phyloP scores from a whole-genome alignment of 2,888 invertebrate genomes.

The Oxycera nigricornis region DNA sequence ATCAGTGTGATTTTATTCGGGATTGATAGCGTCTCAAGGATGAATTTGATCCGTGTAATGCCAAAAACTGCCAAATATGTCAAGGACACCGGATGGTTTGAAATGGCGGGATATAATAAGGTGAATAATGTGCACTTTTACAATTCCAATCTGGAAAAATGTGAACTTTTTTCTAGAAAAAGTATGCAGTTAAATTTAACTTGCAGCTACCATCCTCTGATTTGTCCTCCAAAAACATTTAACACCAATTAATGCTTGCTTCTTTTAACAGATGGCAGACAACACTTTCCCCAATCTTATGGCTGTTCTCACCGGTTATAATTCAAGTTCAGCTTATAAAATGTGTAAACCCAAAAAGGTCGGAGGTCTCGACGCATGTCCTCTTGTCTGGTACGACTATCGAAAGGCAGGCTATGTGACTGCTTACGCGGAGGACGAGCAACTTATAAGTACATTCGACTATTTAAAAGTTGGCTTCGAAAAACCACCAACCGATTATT shows the following conservation, averaged over 20 bases:
- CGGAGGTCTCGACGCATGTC: conserved; percentile 72
- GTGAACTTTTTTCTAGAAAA: no score
- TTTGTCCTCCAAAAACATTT: background rate
- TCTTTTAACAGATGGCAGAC: conserved; percentile 74
- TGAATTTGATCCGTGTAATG: conserved; percentile 79
- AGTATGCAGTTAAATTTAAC: no score
- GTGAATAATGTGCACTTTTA: no score
- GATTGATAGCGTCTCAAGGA: conserved; percentile 83
- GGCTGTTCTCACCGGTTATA: conserved; percentile 78
- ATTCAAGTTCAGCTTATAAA: conserved; percentile 61
- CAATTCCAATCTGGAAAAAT: no score
- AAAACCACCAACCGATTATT: conserved; percentile 81
- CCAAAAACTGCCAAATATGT: conserved; percentile 74
- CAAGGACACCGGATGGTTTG: conserved; percentile 72
- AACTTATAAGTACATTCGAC: conserved; percentile 73
- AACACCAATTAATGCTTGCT: background rate
- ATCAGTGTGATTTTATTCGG: conserved; percentile 80
- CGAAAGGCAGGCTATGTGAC: conserved; percentile 76
- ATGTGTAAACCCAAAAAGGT: conserved; percentile 63
- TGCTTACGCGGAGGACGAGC: conserved; percentile 80
- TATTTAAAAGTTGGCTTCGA: conserved; percentile 76
- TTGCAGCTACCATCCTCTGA: no score
- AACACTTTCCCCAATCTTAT: conserved; percentile 92
- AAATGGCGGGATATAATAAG: conserved; percentile 77
- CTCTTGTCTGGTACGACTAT: conserved; percentile 81